Evolutionary conservation across 2,888 invertebrate genomes (phyloP).

Genomic region (Cosmorhoe ocellata): DNA sequence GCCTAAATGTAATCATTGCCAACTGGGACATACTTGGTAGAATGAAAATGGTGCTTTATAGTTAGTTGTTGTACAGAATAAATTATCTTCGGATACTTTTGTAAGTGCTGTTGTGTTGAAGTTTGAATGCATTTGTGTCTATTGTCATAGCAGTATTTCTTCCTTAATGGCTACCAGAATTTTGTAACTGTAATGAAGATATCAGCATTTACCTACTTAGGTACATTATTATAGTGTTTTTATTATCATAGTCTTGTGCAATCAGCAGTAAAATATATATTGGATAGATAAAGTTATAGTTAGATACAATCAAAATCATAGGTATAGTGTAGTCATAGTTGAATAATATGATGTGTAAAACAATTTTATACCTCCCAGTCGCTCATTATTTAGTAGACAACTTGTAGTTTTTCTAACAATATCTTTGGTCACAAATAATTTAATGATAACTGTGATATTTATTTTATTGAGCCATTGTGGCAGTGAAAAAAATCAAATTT

Average conservation of each 20-base stretch:
- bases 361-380: constrained; percentile 44
- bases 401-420: constrained; percentile 53
- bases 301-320: constrained; percentile 37
- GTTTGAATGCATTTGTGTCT: constrained; percentile 30
- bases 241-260: constrained; percentile 47
- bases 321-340: constrained; percentile 33
- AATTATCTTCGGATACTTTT: constrained; percentile 76
- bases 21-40: constrained; percentile 56
- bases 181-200: constrained; percentile 2
- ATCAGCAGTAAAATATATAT: constrained; percentile 46
- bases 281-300: constrained; percentile 31
- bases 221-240: constrained; percentile 1
- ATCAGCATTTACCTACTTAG: constrained; percentile 15
- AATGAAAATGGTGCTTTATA: constrained; percentile 80
- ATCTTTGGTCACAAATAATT: constrained; percentile 77
- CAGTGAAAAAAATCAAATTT: constrained; percentile 67
- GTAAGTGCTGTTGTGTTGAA: constrained; percentile 59
- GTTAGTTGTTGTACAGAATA: constrained; percentile 81
- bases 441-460: constrained; percentile 82
- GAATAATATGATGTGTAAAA: constrained; percentile 43
- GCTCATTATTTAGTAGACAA: constrained; percentile 50
- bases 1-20: constrained; percentile 47
- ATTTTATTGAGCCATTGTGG: constrained; percentile 76
- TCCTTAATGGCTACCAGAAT: constrained; percentile 12
- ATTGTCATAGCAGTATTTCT: constrained; percentile 8